Evolutionary conservation across 2,113 vertebrate species (phyloP).

Genomic region (Lanius ludovicianus): DNA sequence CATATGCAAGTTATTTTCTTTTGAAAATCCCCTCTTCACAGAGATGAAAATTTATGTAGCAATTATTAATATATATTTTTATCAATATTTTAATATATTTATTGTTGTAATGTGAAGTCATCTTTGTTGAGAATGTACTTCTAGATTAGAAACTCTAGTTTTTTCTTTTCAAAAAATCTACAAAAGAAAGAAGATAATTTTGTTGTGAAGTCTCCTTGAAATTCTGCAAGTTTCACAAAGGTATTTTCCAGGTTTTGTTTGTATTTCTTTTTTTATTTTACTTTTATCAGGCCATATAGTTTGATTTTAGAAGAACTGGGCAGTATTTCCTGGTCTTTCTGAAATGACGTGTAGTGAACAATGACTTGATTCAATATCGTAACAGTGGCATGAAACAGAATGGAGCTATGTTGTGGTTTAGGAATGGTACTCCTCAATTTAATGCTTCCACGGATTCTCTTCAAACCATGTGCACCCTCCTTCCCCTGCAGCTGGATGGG

Average conservation of each 20-base stretch:
- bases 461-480: not conserved
- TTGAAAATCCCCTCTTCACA: not conserved
- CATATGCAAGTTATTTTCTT: not conserved
- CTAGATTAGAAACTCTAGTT: not conserved
- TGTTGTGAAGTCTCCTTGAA: not conserved
- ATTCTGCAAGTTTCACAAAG: not conserved
- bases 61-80: not conserved
- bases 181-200: not conserved
- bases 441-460: not conserved
- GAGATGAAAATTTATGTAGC: not conserved
- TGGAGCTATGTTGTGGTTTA: not conserved
- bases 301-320: not conserved
- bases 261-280: not conserved
- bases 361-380: not conserved
- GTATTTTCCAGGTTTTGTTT: not conserved
- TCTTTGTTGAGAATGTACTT: not conserved
- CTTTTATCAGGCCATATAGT: not conserved
- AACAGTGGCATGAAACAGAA: not conserved
- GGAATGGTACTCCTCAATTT: not conserved
- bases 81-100: not conserved
- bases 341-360: not conserved
- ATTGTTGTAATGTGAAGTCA: not conserved
- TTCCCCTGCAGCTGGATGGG: not conserved
- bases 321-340: not conserved
- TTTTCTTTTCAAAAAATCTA: not conserved